These are phyloP conservation scores for Nerophis lumbriciformis DNA, from an alignment of 2,113 vertebrate species.

Conservation along the genomic window DNA sequence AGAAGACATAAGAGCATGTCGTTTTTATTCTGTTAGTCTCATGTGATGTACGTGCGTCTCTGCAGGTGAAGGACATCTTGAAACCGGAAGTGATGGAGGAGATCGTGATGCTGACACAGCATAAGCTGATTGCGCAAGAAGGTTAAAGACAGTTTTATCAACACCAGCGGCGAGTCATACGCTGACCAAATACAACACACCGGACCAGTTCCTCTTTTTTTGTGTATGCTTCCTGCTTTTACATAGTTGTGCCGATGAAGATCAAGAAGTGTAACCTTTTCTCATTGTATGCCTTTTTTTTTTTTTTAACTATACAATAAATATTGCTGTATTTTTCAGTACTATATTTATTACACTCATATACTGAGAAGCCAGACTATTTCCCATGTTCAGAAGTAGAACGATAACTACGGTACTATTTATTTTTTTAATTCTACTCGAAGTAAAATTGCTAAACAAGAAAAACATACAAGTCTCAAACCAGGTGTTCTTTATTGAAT, in stretches of 20 bases:
- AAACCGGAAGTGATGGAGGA: slow-evolving; percentile 91
- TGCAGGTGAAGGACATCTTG: slow-evolving; percentile 92
- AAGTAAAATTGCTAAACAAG: too few species aligned
- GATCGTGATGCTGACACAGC: slow-evolving; percentile 86
- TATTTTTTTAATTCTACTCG: too few species aligned
- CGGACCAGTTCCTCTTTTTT: slow-evolving; percentile 1
- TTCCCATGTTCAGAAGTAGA: too few species aligned
- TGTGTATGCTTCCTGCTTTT: not conserved
- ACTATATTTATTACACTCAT: too few species aligned
- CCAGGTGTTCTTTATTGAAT: too few species aligned
- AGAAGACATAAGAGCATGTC: too few species aligned
- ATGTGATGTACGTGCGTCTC: not conserved
- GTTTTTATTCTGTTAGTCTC: too few species aligned
- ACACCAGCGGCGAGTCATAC: slow-evolving; percentile 6
- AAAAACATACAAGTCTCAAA: too few species aligned
- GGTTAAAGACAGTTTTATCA: slow-evolving; percentile 65
- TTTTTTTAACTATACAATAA: slow-evolving; percentile 36
- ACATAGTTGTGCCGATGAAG: not conserved
- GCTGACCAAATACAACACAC: slow-evolving; percentile 1
- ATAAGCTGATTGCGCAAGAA: slow-evolving; percentile 85
- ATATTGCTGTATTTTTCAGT: slow-evolving; percentile 18
- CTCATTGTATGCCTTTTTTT: not conserved
- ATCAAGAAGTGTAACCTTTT: not conserved
- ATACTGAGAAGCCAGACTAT: too few species aligned
- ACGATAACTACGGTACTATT: too few species aligned